A percentile compares a stretch with the other conserved stretches of the same genome.
Conservation (phyloP, 2,113 vertebrate species). For the Crypturellus undulatus region DNA sequence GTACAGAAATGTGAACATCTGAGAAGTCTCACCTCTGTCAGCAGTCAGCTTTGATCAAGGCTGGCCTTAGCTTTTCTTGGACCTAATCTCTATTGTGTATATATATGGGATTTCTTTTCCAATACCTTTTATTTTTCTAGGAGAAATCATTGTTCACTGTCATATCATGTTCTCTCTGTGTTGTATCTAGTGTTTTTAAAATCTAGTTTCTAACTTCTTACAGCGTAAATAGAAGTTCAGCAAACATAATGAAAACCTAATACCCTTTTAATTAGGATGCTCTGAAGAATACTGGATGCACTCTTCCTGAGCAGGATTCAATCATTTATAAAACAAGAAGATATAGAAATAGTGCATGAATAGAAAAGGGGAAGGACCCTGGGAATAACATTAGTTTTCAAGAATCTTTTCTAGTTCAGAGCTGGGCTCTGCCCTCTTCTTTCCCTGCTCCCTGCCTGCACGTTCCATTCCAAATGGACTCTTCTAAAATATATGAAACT, state of each 20-base stretch:
- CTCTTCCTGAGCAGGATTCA: background rate
- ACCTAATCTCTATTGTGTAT: background rate
- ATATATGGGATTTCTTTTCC: background rate
- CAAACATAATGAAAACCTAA: rapidly evolving
- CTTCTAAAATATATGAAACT: background rate
- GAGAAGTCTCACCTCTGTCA: background rate
- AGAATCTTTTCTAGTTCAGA: background rate
- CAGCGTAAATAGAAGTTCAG: background rate
- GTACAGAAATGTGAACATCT: background rate
- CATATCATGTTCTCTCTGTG: background rate
- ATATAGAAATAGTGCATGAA: background rate
- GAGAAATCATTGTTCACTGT: background rate
- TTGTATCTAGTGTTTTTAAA: background rate
- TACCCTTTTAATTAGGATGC: background rate
- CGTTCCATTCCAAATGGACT: background rate
- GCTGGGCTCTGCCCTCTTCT: background rate
- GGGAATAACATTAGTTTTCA: background rate
- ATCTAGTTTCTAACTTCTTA: background rate
- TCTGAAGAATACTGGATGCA: background rate
- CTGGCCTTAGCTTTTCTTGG: background rate
- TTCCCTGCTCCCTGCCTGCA: background rate
- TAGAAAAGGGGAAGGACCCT: background rate
- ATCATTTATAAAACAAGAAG: background rate
- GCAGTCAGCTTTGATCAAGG: background rate
- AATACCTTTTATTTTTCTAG: background rate